Percentiles rank a stretch among this genome's conserved stretches.
These are phyloP conservation scores for Pogona vitticeps DNA, from an alignment of 2,113 vertebrate genomes.

Conservation along the genomic window DNA sequence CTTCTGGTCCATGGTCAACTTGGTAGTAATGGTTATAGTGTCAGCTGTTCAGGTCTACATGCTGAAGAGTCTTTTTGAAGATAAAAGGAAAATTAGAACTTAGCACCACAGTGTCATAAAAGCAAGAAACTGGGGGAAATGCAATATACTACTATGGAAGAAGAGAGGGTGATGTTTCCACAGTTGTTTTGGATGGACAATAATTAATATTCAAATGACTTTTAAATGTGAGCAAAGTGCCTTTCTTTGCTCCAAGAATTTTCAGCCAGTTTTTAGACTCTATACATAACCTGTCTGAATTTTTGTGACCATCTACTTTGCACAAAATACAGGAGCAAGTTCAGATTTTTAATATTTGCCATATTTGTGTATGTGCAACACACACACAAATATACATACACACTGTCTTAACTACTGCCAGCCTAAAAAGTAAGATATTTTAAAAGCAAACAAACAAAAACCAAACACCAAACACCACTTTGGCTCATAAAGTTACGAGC, in stretches of 20 bases:
- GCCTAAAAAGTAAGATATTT: conserved; percentile 15
- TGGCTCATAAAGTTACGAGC: not conserved
- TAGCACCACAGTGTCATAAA: conserved; percentile 68
- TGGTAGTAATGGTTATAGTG: conserved; percentile 88
- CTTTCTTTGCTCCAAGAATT: conserved; percentile 48
- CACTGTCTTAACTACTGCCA: conserved; percentile 29
- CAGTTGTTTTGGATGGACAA: conserved; percentile 52
- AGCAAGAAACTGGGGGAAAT: conserved; percentile 36
- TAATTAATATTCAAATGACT: conserved; percentile 34
- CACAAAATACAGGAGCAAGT: conserved; percentile 27
- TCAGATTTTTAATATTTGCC: conserved; percentile 36
- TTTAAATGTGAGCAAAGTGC: conserved; percentile 45
- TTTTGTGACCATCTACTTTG: not conserved
- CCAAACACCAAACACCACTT: not conserved
- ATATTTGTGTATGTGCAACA: not conserved
- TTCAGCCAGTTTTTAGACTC: conserved; percentile 30
- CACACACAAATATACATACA: not conserved
- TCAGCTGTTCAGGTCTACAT: conserved; percentile 92
- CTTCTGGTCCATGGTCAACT: conserved; percentile 90
- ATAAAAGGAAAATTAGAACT: conserved; percentile 90
- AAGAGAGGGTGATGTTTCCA: conserved; percentile 36
- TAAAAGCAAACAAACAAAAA: no score
- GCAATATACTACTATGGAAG: conserved; percentile 52
- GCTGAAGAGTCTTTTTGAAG: conserved; percentile 93
- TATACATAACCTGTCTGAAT: conserved; percentile 30